Evolutionary conservation across 2,797 vertebrate genomes (phyloP).

Genomic region (Neosalanx taihuensis): DNA sequence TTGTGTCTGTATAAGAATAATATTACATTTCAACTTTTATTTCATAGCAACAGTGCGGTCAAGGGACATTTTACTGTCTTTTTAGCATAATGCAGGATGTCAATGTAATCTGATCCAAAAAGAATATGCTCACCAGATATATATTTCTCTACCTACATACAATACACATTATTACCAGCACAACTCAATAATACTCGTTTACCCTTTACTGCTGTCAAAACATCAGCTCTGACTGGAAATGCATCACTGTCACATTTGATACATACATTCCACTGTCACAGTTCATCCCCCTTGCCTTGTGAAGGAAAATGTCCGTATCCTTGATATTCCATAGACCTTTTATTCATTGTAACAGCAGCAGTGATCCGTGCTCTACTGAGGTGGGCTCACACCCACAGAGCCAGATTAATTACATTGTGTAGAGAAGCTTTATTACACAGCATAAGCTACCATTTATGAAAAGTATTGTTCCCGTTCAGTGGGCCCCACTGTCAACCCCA

Average conservation of each 20-base stretch:
- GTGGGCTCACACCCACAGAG: constrained; percentile 41
- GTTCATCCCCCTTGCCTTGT: background rate
- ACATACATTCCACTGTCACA: background rate
- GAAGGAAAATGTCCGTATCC: constrained; percentile 29
- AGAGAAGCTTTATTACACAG: constrained; percentile 66
- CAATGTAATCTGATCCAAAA: background rate
- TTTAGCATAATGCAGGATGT: background rate
- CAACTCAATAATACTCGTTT: too few species aligned
- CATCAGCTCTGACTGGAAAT: background rate
- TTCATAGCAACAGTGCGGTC: background rate
- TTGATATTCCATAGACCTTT: constrained; percentile 48
- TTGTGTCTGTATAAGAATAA: constrained; percentile 36
- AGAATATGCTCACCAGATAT: background rate
- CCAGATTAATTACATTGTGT: constrained; percentile 45
- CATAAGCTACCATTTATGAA: constrained; percentile 51
- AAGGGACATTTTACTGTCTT: background rate
- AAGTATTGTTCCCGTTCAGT: constrained; percentile 29
- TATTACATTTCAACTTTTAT: background rate
- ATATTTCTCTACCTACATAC: too few species aligned
- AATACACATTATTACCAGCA: too few species aligned
- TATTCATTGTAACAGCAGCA: constrained; percentile 61
- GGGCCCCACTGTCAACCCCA: constrained; percentile 35
- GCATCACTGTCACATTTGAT: background rate
- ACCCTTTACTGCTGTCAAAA: too few species aligned
- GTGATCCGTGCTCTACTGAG: constrained; percentile 37